These are phyloP conservation scores for Plutomurus gul DNA, from an alignment of 1,140 invertebrate genomes.

Conservation along the genomic window DNA sequence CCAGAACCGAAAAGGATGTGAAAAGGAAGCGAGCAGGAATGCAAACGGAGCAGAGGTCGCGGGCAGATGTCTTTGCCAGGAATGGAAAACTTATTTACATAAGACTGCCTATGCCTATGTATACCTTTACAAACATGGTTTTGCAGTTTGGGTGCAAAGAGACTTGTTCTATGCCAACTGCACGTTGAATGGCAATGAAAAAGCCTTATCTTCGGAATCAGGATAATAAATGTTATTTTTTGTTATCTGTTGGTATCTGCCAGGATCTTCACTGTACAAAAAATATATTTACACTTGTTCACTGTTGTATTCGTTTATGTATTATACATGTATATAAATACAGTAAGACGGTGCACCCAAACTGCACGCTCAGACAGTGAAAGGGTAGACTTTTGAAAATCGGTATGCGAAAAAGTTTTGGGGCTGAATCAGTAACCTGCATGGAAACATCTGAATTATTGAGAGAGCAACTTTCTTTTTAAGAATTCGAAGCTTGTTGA, in stretches of 20 bases:
- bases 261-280: neutral
- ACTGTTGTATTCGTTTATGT: too few species aligned
- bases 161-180: neutral
- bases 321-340: too few species aligned
- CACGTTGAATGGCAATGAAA: slow-evolving; percentile 18
- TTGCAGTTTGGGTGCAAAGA: neutral
- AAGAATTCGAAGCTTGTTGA: neutral
- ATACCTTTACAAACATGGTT: too few species aligned
- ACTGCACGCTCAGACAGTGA: neutral
- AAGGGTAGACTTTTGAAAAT: neutral
- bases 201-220: neutral
- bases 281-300: too few species aligned
- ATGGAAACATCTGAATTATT: slow-evolving; percentile 16
- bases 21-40: too few species aligned
- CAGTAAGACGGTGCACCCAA: too few species aligned
- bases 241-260: neutral
- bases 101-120: neutral
- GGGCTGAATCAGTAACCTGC: neutral
- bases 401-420: too few species aligned
- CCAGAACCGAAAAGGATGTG: neutral
- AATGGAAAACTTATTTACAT: slow-evolving; percentile 21
- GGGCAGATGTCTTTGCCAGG: neutral
- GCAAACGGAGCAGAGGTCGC: neutral
- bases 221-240: neutral
- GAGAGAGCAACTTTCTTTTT: neutral